phyloP scores from a whole-genome alignment of 1,140 invertebrate species.

The Epicauta chinensis region DNA sequence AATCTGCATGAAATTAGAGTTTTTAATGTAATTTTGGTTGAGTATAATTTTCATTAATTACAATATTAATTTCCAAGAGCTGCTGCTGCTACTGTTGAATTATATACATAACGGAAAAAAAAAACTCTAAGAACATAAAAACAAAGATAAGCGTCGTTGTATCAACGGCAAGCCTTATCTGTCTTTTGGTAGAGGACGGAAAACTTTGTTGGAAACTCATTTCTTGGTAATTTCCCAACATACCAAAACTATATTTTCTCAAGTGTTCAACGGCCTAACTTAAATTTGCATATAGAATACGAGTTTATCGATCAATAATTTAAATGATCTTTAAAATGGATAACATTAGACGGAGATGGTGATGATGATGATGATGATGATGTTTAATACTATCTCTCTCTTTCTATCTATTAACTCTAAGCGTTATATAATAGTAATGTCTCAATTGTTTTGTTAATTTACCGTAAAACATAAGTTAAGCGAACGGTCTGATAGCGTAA shows the following conservation, averaged over 20 bases:
- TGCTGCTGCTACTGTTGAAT: neutral
- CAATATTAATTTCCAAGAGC: constrained; percentile 20
- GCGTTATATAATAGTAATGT: constrained; percentile 18
- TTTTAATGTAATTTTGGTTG: constrained; percentile 17
- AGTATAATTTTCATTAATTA: constrained; percentile 23
- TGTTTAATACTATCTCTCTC: too few species aligned
- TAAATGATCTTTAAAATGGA: too few species aligned
- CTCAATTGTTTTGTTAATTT: constrained; percentile 32
- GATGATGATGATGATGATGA: too few species aligned
- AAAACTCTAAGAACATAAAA: constrained; percentile 11
- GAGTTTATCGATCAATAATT: neutral
- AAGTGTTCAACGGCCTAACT: constrained; percentile 26
- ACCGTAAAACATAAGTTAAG: constrained; percentile 35
- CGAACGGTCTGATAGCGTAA: constrained; percentile 27
- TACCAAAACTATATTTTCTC: constrained; percentile 28
- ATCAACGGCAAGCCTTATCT: constrained; percentile 2
- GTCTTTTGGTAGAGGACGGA: constrained; percentile 11
- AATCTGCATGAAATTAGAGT: constrained; percentile 20
- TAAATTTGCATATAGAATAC: constrained; percentile 27
- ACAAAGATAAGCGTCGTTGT: constrained; percentile 18
- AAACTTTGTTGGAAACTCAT: constrained; percentile 29
- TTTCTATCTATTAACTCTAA: too few species aligned
- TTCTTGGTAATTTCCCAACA: constrained; percentile 29
- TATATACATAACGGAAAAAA: neutral
- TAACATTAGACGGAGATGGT: too few species aligned